Evolutionary conservation across 2,797 vertebrate genomes (phyloP).

Genomic region (Perodicticus potto): DNA sequence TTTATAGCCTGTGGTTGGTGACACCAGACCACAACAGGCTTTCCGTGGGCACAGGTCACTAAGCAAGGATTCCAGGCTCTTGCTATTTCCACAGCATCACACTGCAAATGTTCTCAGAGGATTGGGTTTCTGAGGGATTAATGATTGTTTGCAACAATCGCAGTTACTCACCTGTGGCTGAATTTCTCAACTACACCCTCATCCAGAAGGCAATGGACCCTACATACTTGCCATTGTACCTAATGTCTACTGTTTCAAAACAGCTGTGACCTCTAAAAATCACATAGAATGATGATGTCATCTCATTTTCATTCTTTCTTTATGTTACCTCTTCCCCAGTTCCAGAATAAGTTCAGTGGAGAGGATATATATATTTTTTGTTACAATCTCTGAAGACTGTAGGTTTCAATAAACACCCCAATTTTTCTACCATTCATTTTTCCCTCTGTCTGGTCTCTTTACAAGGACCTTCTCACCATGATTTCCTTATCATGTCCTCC

Average conservation of each 20-base stretch:
- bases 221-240: background rate
- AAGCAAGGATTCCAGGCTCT: conserved; percentile 70
- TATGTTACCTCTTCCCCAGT: background rate
- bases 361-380: background rate
- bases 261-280: conserved; percentile 53
- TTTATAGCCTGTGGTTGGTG: conserved; percentile 25
- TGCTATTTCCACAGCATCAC: conserved; percentile 69
- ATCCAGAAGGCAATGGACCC: conserved; percentile 39
- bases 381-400: background rate
- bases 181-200: conserved; percentile 38
- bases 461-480: too few species aligned
- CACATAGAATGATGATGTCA: conserved; percentile 34
- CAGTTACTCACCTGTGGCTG: conserved; percentile 66
- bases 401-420: background rate
- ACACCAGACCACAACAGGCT: conserved; percentile 69
- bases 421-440: background rate
- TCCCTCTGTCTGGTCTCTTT: background rate
- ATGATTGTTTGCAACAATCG: conserved; percentile 70
- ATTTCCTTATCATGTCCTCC: background rate
- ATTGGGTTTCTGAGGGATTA: conserved; percentile 74
- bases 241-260: conserved; percentile 65
- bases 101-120: conserved; percentile 63
- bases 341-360: background rate
- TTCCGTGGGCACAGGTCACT: conserved; percentile 60
- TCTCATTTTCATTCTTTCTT: background rate